Conservation (phyloP, 2,797 vertebrate species). For the Centropyge bicolor region DNA sequence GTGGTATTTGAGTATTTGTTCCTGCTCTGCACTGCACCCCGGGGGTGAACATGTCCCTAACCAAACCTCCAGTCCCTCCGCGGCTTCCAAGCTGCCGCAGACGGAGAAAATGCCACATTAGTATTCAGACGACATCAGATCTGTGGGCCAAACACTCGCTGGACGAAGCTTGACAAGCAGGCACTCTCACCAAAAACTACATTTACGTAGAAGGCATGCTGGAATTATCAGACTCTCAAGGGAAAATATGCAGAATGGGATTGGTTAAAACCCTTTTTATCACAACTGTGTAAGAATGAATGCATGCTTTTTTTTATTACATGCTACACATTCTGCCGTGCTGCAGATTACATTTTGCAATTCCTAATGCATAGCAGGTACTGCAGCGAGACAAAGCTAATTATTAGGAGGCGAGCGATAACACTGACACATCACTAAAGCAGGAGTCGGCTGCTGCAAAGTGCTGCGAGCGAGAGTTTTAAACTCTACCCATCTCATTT, state of each 20-base stretch:
- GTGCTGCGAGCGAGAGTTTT: slow-evolving; percentile 59
- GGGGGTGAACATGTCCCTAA: slow-evolving; percentile 23
- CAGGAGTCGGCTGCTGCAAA: slow-evolving; percentile 50
- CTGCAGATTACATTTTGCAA: slow-evolving; percentile 55
- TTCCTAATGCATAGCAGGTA: slow-evolving; percentile 59
- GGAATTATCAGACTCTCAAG: slow-evolving; percentile 42
- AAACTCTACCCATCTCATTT: slow-evolving; percentile 59
- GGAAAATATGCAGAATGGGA: slow-evolving; percentile 18
- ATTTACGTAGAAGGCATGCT: slow-evolving; percentile 38
- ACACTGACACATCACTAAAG: slow-evolving; percentile 76
- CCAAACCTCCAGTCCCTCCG: slow-evolving; percentile 19
- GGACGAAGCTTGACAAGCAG: slow-evolving; percentile 58
- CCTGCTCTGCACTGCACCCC: neutral
- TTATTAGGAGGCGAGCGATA: slow-evolving; percentile 72
- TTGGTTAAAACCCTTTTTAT: slow-evolving; percentile 45
- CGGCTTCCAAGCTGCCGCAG: slow-evolving; percentile 19
- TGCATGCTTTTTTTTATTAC: slow-evolving; percentile 62
- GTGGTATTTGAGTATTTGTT: slow-evolving; percentile 27
- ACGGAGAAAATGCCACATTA: slow-evolving; percentile 52
- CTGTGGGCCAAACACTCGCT: slow-evolving; percentile 50
- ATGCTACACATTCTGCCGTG: slow-evolving; percentile 54
- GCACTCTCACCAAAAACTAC: slow-evolving; percentile 22
- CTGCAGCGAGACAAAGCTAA: slow-evolving; percentile 73
- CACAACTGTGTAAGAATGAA: slow-evolving; percentile 18
- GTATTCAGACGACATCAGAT: slow-evolving; percentile 62